These are phyloP conservation scores for Sesia apiformis DNA, from an alignment of 2,888 invertebrate genomes.

Conservation along the genomic window DNA sequence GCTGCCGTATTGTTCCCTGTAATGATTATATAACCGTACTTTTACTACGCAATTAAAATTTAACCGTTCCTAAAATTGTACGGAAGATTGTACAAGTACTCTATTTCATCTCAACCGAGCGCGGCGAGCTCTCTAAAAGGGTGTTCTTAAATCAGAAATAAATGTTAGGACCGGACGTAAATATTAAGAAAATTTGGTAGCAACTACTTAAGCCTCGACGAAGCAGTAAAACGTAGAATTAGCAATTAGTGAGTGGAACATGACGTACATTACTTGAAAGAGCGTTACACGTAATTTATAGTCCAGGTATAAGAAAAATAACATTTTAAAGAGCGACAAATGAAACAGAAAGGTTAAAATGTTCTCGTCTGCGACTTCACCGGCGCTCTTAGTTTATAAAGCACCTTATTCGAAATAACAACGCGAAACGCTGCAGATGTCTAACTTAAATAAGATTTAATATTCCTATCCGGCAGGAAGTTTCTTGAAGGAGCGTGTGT, in stretches of 20 bases:
- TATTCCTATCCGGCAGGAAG: conserved; percentile 69
- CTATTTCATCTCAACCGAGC: conserved; percentile 53
- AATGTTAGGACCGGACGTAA: conserved; percentile 19
- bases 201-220: conserved; percentile 13
- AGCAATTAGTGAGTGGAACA: conserved; percentile 30
- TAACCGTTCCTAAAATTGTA: conserved; percentile 65
- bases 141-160: conserved; percentile 36
- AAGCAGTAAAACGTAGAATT: conserved; percentile 19
- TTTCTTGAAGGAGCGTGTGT: conserved; percentile 69
- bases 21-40: conserved; percentile 69
- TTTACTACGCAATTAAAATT: conserved; percentile 71
- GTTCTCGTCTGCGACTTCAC: conserved; percentile 35
- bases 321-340: conserved; percentile 21
- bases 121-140: conserved; percentile 38
- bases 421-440: conserved; percentile 61
- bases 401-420: conserved; percentile 71
- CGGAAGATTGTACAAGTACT: conserved; percentile 46
- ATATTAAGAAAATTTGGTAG: conserved; percentile 21
- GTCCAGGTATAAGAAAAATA: conserved; percentile 31
- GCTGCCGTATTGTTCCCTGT: conserved; percentile 55
- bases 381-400: conserved; percentile 51
- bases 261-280: conserved; percentile 13
- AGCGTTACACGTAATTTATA: conserved; percentile 24
- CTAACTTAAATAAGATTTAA: conserved; percentile 75
- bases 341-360: conserved; percentile 43